These are phyloP conservation scores for Micromesistius poutassou DNA, from an alignment of 2,797 vertebrate genomes.

Conservation along the genomic window DNA sequence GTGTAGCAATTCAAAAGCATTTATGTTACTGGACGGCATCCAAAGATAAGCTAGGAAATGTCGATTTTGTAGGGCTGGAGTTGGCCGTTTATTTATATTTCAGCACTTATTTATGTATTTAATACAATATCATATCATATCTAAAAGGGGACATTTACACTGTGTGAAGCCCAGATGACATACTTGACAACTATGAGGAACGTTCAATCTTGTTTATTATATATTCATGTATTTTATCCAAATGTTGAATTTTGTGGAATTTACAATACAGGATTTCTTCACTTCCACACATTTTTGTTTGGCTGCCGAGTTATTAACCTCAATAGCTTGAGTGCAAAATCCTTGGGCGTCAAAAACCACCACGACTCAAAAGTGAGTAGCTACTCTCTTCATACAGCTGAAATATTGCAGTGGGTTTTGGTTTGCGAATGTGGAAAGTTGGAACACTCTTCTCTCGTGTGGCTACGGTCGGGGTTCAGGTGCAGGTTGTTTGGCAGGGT, in stretches of 20 bases:
- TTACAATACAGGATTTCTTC: neutral
- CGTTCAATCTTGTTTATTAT: neutral
- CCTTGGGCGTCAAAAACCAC: neutral
- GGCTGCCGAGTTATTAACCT: neutral
- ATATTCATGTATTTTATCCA: neutral
- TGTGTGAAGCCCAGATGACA: neutral
- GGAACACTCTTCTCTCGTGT: neutral
- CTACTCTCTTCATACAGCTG: too few relatives aligned
- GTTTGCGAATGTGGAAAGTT: neutral
- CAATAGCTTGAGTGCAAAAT: neutral
- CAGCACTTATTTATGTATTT: neutral
- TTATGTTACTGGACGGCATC: neutral
- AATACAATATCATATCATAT: neutral
- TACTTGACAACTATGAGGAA: neutral
- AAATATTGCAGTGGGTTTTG: neutral
- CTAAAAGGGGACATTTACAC: too few relatives aligned
- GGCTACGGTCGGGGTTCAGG: neutral
- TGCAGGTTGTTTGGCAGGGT: neutral
- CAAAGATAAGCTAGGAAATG: neutral
- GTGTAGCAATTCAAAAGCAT: neutral
- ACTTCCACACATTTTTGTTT: too few relatives aligned
- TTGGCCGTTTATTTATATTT: neutral
- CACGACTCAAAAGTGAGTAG: neutral
- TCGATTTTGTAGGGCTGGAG: neutral
- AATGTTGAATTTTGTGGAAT: neutral